These are phyloP conservation scores for Lepeophtheirus nordmannii DNA, from an alignment of 2,888 invertebrate species.

Conservation along the genomic window DNA sequence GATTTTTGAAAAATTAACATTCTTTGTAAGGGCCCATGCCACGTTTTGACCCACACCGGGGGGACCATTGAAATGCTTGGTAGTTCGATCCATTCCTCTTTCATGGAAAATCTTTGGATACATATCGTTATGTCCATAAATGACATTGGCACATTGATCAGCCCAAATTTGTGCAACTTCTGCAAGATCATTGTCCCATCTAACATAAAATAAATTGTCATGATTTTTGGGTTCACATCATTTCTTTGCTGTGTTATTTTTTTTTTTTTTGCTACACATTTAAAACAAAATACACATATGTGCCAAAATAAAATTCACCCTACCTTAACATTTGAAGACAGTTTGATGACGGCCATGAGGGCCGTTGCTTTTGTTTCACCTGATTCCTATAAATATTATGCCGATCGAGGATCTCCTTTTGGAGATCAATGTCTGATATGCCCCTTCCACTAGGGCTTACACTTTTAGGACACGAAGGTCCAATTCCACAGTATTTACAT, in stretches of 20 bases:
- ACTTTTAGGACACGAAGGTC: slow-evolving; percentile 11
- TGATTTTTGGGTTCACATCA: too few species aligned
- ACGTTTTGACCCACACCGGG: slow-evolving; percentile 25
- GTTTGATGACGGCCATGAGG: neutral
- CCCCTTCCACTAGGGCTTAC: slow-evolving; percentile 10
- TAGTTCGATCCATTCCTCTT: slow-evolving; percentile 15
- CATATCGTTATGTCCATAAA: slow-evolving; percentile 16
- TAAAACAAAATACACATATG: neutral
- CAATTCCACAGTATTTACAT: slow-evolving; percentile 18
- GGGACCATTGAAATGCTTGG: slow-evolving; percentile 6
- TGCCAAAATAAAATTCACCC: neutral
- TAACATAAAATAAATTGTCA: neutral
- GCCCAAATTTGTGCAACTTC: slow-evolving; percentile 24
- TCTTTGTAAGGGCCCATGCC: slow-evolving; percentile 24
- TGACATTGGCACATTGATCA: slow-evolving; percentile 24
- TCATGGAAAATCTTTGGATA: slow-evolving; percentile 24
- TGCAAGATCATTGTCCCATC: slow-evolving; percentile 24
- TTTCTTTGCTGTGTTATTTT: too few species aligned
- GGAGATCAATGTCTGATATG: slow-evolving; percentile 1
- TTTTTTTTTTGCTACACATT: too few species aligned
- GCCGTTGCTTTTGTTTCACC: neutral
- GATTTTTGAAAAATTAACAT: slow-evolving; percentile 22
- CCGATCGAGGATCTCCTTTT: slow-evolving; percentile 10
- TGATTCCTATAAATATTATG: slow-evolving; percentile 15
- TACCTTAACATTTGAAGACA: slow-evolving; percentile 4